These are phyloP conservation scores for Haliaeetus leucogaster DNA, from an alignment of 2,113 vertebrate genomes.

Conservation along the genomic window DNA sequence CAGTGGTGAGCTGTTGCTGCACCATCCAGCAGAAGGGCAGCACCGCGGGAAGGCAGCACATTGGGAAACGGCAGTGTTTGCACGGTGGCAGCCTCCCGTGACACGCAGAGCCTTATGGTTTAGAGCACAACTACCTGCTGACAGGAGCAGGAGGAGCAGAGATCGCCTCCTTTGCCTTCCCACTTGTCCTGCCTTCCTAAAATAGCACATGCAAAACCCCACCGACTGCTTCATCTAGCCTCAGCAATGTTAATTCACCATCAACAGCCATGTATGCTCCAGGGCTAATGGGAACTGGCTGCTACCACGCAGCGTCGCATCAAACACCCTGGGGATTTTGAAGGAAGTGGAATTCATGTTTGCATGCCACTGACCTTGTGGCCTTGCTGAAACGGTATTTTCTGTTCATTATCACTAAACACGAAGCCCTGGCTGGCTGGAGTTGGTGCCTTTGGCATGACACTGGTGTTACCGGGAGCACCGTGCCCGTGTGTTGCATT, in stretches of 20 bases:
- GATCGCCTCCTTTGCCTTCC: neutral
- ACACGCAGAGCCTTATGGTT: neutral
- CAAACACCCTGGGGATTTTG: neutral
- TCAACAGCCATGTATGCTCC: neutral
- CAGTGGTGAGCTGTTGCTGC: neutral
- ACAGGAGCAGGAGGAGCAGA: neutral
- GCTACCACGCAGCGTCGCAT: neutral
- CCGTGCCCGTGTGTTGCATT: rapidly evolving
- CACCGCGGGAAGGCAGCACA: rapidly evolving
- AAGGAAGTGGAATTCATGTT: rapidly evolving
- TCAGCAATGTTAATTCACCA: neutral
- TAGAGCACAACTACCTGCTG: neutral
- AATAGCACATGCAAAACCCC: neutral
- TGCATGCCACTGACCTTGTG: rapidly evolving
- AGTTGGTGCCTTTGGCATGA: neutral
- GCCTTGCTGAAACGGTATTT: neutral
- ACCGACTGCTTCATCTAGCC: neutral
- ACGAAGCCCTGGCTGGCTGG: neutral
- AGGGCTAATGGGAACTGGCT: neutral
- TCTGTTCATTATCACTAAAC: neutral
- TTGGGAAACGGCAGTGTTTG: neutral
- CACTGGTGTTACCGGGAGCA: neutral
- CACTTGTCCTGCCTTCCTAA: neutral
- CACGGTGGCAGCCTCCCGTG: neutral
- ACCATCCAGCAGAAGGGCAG: neutral